Conservation (phyloP, 1,140 invertebrate species). For the Palaemon carinicauda region DNA sequence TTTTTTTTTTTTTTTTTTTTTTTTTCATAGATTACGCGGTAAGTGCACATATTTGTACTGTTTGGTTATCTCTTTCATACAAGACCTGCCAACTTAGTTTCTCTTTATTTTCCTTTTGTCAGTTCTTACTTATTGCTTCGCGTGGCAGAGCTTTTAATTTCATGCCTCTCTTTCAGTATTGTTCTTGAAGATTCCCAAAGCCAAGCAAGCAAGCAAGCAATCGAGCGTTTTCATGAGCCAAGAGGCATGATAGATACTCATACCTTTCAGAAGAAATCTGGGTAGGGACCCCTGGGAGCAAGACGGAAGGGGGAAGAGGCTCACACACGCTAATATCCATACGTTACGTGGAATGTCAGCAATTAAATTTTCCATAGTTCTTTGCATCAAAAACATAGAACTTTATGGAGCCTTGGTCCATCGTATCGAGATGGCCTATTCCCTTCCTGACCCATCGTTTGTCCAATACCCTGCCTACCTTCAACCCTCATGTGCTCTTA, state of each 20-base stretch:
- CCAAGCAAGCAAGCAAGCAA: too few species aligned
- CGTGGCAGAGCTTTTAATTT: too few species aligned
- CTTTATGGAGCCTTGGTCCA: slow-evolving; percentile 51
- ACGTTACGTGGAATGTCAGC: slow-evolving; percentile 49
- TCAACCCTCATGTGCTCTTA: background rate
- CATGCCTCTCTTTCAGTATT: too few species aligned
- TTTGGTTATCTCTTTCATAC: background rate
- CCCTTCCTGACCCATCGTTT: background rate
- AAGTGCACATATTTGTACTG: too few species aligned
- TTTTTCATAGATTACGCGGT: too few species aligned
- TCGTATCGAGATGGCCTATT: slow-evolving; percentile 45
- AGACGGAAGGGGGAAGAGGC: background rate
- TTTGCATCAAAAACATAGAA: slow-evolving; percentile 55
- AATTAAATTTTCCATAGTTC: slow-evolving; percentile 54
- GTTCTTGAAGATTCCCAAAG: too few species aligned
- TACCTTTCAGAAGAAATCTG: too few species aligned
- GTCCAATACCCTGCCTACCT: background rate
- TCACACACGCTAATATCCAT: slow-evolving; percentile 37
- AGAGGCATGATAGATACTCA: too few species aligned
- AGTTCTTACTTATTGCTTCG: background rate
- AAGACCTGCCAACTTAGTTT: background rate
- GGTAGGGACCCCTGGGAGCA: background rate
- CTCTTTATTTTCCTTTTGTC: background rate
- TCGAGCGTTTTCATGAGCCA: too few species aligned
- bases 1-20: too few species aligned